Conservation (phyloP, 2,888 invertebrate genomes). For the Polia nebulosa region DNA sequence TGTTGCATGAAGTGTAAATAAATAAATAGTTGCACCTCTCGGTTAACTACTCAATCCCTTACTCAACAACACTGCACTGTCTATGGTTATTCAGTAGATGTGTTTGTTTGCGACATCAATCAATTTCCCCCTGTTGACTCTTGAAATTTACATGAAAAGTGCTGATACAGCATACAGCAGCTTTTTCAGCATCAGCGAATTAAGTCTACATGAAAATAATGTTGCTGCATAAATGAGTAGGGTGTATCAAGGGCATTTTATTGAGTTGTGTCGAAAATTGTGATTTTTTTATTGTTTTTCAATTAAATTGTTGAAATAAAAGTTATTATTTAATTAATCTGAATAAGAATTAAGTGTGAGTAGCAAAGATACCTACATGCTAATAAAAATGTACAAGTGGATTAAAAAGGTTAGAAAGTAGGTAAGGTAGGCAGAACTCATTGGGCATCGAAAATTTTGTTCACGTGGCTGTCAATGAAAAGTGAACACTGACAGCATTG, state of each 20-base stretch:
- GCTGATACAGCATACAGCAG: slow-evolving; percentile 38
- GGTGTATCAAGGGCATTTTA: neutral
- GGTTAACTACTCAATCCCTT: slow-evolving; percentile 1
- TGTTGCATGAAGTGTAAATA: too few species aligned
- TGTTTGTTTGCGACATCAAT: slow-evolving; percentile 58
- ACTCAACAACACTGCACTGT: slow-evolving; percentile 14
- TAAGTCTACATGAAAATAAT: slow-evolving; percentile 35
- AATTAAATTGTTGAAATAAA: too few species aligned
- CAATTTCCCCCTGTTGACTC: slow-evolving; percentile 58
- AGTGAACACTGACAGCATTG: too few species aligned
- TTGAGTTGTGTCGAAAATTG: neutral
- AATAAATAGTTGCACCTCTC: neutral
- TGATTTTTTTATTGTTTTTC: too few species aligned
- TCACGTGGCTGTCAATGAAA: too few species aligned
- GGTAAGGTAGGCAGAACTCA: too few species aligned
- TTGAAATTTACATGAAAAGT: slow-evolving; percentile 60
- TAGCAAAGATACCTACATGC: too few species aligned
- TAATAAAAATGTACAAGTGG: too few species aligned
- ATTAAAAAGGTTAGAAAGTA: too few species aligned
- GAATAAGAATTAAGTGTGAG: too few species aligned
- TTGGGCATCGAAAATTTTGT: too few species aligned
- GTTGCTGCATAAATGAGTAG: slow-evolving; percentile 10
- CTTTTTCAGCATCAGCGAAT: slow-evolving; percentile 37
- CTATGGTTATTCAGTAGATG: slow-evolving; percentile 40
- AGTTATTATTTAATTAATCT: too few species aligned